phyloP scores from a whole-genome alignment of 2,888 invertebrate species.

The Cistogaster globosa region DNA sequence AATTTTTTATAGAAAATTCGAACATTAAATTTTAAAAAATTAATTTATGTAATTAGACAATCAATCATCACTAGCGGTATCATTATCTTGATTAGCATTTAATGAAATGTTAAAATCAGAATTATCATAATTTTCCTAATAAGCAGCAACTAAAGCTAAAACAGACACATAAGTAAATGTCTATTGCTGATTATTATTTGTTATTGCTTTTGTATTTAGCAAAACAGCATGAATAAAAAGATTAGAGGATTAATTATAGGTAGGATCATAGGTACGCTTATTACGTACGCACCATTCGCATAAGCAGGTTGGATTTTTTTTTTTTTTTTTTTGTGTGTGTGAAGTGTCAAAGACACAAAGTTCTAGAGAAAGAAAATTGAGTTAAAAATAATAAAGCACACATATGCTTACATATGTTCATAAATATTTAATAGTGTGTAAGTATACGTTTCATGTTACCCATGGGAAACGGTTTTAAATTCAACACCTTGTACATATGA shows the following conservation, averaged over 20 bases:
- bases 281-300: constrained; percentile 10
- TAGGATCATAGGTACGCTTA: constrained; percentile 14
- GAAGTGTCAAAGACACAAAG: too few species aligned
- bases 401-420: too few species aligned
- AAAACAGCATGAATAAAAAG: constrained; percentile 9
- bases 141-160: constrained; percentile 6
- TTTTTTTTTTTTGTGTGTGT: too few species aligned
- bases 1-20: too few species aligned
- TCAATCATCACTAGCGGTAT: neutral
- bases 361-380: too few species aligned
- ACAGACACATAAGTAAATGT: constrained; percentile 11
- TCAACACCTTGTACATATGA: too few species aligned
- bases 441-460: too few species aligned
- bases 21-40: too few species aligned
- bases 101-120: constrained; percentile 35
- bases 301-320: neutral
- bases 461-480: too few species aligned
- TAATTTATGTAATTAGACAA: neutral
- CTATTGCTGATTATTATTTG: constrained; percentile 12
- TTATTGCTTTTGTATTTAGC: neutral
- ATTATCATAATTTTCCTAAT: constrained; percentile 31
- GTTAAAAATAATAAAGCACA: too few species aligned
- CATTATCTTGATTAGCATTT: constrained; percentile 29
- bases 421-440: too few species aligned
- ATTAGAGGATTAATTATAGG: constrained; percentile 32